Conservation (phyloP, 2,888 invertebrate genomes). For the Pollenia amentaria region DNA sequence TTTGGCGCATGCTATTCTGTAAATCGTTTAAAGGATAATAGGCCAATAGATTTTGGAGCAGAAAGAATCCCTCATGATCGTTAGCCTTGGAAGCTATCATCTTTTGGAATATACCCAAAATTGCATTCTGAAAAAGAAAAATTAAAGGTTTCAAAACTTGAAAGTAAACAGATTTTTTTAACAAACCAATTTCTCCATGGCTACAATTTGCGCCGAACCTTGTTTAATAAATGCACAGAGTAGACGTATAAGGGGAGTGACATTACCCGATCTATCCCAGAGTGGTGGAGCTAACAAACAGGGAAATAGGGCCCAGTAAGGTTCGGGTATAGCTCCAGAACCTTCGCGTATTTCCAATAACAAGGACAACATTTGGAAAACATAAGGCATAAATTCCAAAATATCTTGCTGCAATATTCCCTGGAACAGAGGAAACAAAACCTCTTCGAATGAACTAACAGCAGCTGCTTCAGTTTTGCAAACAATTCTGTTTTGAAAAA, state of each 20-base stretch:
- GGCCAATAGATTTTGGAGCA: conserved; percentile 94
- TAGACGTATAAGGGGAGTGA: conserved; percentile 96
- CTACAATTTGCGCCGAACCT: conserved; percentile 89
- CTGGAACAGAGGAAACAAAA: conserved; percentile 97
- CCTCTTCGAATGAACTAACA: conserved; percentile 94
- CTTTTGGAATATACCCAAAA: conserved; percentile 98
- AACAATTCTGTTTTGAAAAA: conserved; percentile 87
- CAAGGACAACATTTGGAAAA: conserved; percentile 97
- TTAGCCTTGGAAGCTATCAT: conserved; percentile 97
- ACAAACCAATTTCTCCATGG: conserved; percentile 89
- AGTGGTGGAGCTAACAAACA: conserved; percentile 94
- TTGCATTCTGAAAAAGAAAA: conserved; percentile 87
- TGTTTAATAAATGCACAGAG: conserved; percentile 93
- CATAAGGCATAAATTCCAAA: conserved; percentile 98
- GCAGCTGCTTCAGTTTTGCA: conserved; percentile 92
- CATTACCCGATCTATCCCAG: conserved; percentile 97
- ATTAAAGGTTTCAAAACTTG: neutral
- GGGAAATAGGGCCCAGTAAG: conserved; percentile 95
- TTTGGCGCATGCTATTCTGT: conserved; percentile 92
- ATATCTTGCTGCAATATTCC: conserved; percentile 96
- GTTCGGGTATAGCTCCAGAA: conserved; percentile 88
- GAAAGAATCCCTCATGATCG: conserved; percentile 97
- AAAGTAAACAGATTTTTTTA: neutral
- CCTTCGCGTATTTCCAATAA: conserved; percentile 90
- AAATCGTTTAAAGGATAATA: conserved; percentile 91